Evolutionary conservation across 1,140 invertebrate genomes (phyloP).

Genomic region (Drosophila auraria): DNA sequence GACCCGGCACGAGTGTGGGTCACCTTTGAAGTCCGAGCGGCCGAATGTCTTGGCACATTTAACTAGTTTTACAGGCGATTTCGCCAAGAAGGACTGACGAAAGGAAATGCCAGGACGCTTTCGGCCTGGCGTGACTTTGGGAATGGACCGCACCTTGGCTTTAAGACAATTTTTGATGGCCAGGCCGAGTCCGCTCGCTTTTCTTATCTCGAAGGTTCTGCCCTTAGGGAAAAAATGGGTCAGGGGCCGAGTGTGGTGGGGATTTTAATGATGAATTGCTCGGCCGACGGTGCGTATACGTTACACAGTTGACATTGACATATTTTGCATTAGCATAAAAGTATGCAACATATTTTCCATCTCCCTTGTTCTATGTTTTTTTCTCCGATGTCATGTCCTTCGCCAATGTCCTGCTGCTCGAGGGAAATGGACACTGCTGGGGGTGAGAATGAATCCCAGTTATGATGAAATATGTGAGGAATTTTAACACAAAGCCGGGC

Average conservation of each 20-base stretch:
- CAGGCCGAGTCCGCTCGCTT: conserved; percentile 6
- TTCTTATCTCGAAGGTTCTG: conserved; percentile 20
- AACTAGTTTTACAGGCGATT: conserved; percentile 76
- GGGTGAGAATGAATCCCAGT: conserved; percentile 36
- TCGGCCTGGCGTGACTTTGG: conserved; percentile 40
- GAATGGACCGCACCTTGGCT: conserved; percentile 65
- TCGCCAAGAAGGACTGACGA: conserved; percentile 32
- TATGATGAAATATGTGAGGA: conserved; percentile 56
- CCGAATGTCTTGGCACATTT: conserved; percentile 72
- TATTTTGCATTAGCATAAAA: conserved; percentile 77
- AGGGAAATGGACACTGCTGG: conserved; percentile 27
- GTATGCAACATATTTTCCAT: conserved; percentile 71
- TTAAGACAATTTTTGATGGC: conserved; percentile 57
- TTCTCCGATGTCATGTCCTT: conserved; percentile 13
- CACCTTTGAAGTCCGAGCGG: conserved; percentile 49
- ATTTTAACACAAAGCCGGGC: conserved; percentile 40
- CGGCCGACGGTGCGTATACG: conserved; percentile 55
- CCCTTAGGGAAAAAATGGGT: conserved; percentile 39
- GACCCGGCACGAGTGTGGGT: conserved; percentile 10
- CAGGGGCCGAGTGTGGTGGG: conserved; percentile 28
- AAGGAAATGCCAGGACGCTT: conserved; percentile 29
- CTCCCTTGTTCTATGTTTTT: not conserved
- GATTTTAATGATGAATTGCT: conserved; percentile 77
- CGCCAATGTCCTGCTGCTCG: conserved; percentile 29
- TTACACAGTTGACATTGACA: conserved; percentile 77